phyloP scores from a whole-genome alignment of 2,113 vertebrate species.

The Antechinus stuartii region DNA sequence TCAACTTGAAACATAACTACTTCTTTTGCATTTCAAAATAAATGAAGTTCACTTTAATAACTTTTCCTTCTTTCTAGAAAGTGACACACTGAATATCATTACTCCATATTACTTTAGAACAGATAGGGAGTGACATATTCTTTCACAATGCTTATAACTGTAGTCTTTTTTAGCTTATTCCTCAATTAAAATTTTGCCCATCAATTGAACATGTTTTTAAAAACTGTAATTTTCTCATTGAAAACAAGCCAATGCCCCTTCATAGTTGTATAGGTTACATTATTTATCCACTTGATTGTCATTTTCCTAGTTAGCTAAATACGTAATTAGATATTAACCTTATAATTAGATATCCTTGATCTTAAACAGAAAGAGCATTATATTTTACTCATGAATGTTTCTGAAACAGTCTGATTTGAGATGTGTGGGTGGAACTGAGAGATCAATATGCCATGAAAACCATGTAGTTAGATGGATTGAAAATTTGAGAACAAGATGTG shows the following conservation, averaged over 20 bases:
- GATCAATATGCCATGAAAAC: not conserved
- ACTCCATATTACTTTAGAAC: constrained; percentile 13
- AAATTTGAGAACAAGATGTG: not conserved
- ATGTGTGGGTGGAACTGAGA: constrained; percentile 23
- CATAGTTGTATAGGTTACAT: constrained; percentile 44
- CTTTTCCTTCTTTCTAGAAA: constrained; percentile 29
- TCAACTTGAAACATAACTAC: not conserved
- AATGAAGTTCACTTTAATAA: constrained; percentile 34
- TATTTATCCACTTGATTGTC: constrained; percentile 33
- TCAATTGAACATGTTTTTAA: constrained; percentile 55
- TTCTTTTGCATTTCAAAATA: constrained; percentile 50
- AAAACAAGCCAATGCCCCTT: constrained; percentile 39
- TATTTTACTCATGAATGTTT: constrained; percentile 53
- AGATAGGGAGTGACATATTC: constrained; percentile 3
- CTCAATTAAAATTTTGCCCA: constrained; percentile 59
- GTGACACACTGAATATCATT: not conserved
- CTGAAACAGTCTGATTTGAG: constrained; percentile 40
- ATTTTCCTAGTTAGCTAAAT: constrained; percentile 47
- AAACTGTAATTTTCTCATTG: constrained; percentile 65
- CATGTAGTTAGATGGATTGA: not conserved
- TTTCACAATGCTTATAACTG: constrained; percentile 45
- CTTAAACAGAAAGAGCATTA: constrained; percentile 48
- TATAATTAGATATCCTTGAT: constrained; percentile 49
- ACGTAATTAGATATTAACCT: constrained; percentile 39
- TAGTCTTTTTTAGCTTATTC: constrained; percentile 55